Evolutionary conservation across 2,888 invertebrate species (phyloP).

Genomic region (Tigriopus californicus): DNA sequence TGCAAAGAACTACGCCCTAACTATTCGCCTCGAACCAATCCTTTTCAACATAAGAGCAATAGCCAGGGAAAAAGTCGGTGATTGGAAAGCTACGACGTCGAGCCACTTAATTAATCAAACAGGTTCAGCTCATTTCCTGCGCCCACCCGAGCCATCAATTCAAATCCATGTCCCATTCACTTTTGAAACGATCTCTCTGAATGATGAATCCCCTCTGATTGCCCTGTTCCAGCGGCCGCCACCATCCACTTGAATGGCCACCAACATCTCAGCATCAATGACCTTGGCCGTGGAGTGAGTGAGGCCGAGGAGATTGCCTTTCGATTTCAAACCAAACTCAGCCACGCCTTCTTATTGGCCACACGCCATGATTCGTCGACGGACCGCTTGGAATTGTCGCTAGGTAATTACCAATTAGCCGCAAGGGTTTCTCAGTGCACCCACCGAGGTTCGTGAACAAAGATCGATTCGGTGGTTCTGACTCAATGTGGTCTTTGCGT

Average conservation of each 20-base stretch:
- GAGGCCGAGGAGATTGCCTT: slow-evolving; percentile 77
- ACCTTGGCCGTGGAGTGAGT: slow-evolving; percentile 52
- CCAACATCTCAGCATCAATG: slow-evolving; percentile 57
- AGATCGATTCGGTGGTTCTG: slow-evolving; percentile 12
- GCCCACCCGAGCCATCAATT: no score
- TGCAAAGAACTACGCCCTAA: no score
- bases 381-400: slow-evolving; percentile 4
- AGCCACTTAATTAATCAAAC: no score
- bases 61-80: no score
- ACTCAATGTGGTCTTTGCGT: neutral
- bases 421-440: no score
- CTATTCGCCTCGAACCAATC: no score
- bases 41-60: no score
- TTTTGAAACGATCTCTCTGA: neutral
- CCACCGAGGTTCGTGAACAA: no score
- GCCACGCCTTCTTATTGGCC: slow-evolving; percentile 32
- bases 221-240: slow-evolving; percentile 44
- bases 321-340: slow-evolving; percentile 61
- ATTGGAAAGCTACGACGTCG: no score
- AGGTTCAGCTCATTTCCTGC: no score
- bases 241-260: slow-evolving; percentile 72
- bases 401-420: neutral
- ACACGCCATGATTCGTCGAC: neutral
- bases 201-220: neutral
- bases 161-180: no score